Evolutionary conservation across 2,797 vertebrate species (phyloP).

Genomic region (Rhinoraja longicauda): DNA sequence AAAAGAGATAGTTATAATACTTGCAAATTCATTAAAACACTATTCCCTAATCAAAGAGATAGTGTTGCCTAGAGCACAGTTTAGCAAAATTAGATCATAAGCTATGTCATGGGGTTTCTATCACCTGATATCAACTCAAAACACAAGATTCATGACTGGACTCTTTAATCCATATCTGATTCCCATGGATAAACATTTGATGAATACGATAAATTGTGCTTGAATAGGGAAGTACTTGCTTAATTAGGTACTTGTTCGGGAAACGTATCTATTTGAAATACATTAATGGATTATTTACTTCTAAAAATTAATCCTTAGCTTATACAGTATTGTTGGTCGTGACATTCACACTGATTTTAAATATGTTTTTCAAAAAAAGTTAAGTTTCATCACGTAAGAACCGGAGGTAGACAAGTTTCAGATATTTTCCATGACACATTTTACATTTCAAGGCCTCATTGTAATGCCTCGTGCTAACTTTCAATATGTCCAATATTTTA

Average conservation of each 20-base stretch:
- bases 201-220: slow-evolving; percentile 52
- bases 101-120: slow-evolving; percentile 77
- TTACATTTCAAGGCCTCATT: not conserved
- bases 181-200: slow-evolving; percentile 68
- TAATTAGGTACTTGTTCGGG: not conserved
- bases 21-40: slow-evolving; percentile 79
- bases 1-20: slow-evolving; percentile 79
- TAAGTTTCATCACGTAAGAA: not conserved
- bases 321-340: not conserved
- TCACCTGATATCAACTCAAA: slow-evolving; percentile 89
- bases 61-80: slow-evolving; percentile 81
- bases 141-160: slow-evolving; percentile 85
- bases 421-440: not conserved
- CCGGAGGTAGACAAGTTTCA: not conserved
- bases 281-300: slow-evolving; percentile 17
- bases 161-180: slow-evolving; percentile 71
- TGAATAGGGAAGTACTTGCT: not conserved
- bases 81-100: slow-evolving; percentile 88
- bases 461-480: not conserved
- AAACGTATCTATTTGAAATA: not conserved
- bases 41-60: slow-evolving; percentile 75
- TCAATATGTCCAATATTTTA: too few species aligned
- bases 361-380: not conserved
- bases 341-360: not conserved
- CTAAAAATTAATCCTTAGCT: not conserved